Evolutionary conservation across 2,113 vertebrate genomes (phyloP), one percentile per base, ranked within the genome.

Genomic region (Hippocampus barbouri): DNA sequence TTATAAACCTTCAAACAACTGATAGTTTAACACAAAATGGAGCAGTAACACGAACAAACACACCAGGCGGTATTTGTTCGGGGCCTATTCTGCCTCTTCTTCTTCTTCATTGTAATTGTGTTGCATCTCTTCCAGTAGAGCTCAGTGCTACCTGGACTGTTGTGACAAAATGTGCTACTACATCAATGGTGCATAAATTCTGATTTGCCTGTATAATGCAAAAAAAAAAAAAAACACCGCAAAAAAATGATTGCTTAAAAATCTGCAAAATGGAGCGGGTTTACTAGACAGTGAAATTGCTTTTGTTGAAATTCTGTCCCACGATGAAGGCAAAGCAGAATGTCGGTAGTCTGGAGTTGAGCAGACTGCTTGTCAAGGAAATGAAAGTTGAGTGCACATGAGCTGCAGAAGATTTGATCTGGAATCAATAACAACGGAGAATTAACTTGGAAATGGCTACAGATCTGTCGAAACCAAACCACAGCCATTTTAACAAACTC

Each of bases 381-480:
- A 59, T 27, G 61, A 43, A 21, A 79, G 16, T 57, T 30, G 68
- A 74, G 38, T 67, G 69, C 41, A 12, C 41, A 43, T 60, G 30
- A 9, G 10, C 63, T 64, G 61, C 10, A 23, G 0, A 68, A 73
- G 70, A 61, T 3, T 65, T 38, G 43, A 64, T 54, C 65, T n/a
- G 40, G 57, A 43, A 76, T 61, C 25, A 47, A 45, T 30, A 34
- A 72, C 61, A 30, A n/a, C 65, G 45, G 54, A 72, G 49, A 45
- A 27, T 14, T 38, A 60, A 41, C 62, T 71, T 5, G 20, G 38
- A 43, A 64, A 64, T 40, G 16, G 61, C 77, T 73, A 70, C 70
- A 69, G 68, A 75, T 57, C 77, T 69, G 60, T 69, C 67, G 16
- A 67, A 75, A 79, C 11, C 68, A 77, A 76, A 83, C 70, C 7